These are phyloP conservation scores for Steatocranus sp. DNA, from an alignment of 2,797 vertebrate genomes.

Conservation along the genomic window DNA sequence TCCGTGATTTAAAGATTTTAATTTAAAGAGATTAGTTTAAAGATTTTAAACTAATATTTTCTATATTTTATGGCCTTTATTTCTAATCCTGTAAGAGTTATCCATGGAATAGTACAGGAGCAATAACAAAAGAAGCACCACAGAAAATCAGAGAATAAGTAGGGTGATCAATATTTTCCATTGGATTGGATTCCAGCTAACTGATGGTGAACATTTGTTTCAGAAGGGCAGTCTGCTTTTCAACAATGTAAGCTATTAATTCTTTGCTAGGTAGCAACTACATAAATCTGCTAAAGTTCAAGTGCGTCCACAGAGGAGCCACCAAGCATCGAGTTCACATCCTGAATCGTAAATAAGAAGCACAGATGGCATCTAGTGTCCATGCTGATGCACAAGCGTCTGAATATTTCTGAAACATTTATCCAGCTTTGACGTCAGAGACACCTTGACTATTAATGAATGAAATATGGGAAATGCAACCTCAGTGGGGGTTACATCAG, in stretches of 20 bases:
- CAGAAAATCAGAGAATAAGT: not conserved
- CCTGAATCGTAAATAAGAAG: not conserved
- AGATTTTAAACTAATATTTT: not conserved
- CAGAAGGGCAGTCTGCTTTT: not conserved
- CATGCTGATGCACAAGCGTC: not conserved
- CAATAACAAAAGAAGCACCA: not conserved
- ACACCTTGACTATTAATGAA: slow-evolving; percentile 9
- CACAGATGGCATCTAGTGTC: not conserved
- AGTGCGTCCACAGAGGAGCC: not conserved
- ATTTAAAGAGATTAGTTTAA: not conserved
- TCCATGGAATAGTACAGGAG: not conserved
- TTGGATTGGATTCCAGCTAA: not conserved
- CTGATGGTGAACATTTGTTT: not conserved
- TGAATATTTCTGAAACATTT: not conserved
- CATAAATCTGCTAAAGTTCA: not conserved
- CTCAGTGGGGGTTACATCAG: not conserved
- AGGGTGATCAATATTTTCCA: not conserved
- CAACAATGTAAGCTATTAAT: not conserved
- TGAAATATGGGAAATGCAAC: slow-evolving; percentile 1
- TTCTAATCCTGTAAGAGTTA: not conserved
- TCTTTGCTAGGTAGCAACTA: not conserved
- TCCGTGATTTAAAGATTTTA: not conserved
- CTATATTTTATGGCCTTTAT: not conserved
- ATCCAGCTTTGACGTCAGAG: not conserved
- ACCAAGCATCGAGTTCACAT: not conserved